Conservation (phyloP, 2,888 invertebrate genomes). For the Metellina segmentata region DNA sequence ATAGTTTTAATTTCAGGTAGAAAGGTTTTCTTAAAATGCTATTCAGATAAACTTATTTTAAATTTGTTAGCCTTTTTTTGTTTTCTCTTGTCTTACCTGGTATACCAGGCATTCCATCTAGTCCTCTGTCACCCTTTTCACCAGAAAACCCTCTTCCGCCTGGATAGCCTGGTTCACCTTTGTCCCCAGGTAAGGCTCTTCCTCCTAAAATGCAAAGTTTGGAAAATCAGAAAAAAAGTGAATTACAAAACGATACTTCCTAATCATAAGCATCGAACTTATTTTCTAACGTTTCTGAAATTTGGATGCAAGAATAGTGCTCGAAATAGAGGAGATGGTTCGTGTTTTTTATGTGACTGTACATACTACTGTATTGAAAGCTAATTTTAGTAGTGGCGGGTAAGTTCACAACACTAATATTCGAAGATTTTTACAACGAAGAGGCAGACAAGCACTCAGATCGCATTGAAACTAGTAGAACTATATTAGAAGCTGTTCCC, state of each 20-base stretch:
- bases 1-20: too few relatives aligned
- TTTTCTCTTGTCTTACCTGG: conserved; percentile 78
- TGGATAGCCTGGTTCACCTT: conserved; percentile 81
- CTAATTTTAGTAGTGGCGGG: too few relatives aligned
- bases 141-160: conserved; percentile 82
- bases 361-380: too few relatives aligned
- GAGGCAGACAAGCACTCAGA: too few relatives aligned
- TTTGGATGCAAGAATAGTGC: too few relatives aligned
- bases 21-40: neutral
- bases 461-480: too few relatives aligned
- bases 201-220: conserved; percentile 83
- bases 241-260: neutral
- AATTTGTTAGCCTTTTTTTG: neutral
- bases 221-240: conserved; percentile 26
- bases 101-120: conserved; percentile 85
- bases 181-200: conserved; percentile 87
- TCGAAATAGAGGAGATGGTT: too few relatives aligned
- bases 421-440: too few relatives aligned
- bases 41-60: neutral
- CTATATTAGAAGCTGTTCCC: too few relatives aligned
- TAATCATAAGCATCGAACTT: neutral
- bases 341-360: too few relatives aligned
- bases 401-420: too few relatives aligned
- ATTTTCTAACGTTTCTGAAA: neutral
- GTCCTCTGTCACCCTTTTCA: conserved; percentile 86